Conservation (phyloP, 37 sponge, comb jelly and placozoan species). For the Amphimedon queenslandica region DNA sequence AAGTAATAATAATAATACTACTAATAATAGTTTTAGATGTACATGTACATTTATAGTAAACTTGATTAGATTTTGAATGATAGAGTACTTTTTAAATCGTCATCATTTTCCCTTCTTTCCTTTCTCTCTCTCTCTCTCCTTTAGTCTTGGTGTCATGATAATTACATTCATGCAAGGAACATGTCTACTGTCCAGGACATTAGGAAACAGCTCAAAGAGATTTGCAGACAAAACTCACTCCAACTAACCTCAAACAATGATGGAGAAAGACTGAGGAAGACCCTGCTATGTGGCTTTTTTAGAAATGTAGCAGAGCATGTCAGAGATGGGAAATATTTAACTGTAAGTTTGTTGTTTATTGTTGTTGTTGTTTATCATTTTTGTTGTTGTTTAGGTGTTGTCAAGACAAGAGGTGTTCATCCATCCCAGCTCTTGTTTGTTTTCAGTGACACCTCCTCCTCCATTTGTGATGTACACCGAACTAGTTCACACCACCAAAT, state of each 20-base stretch:
- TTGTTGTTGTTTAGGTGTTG: slow-evolving; percentile 27
- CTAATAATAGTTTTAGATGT: no score
- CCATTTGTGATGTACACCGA: slow-evolving; percentile 68
- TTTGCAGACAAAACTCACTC: slow-evolving; percentile 47
- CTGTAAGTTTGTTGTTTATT: slow-evolving; percentile 32
- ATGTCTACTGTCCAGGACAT: slow-evolving; percentile 69
- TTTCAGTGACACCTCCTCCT: slow-evolving; percentile 65
- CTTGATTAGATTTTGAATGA: no score
- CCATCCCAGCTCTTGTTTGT: slow-evolving; percentile 85
- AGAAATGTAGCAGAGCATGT: slow-evolving; percentile 66
- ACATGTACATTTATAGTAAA: no score
- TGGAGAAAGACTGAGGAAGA: slow-evolving; percentile 29
- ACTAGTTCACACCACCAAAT: slow-evolving; percentile 77
- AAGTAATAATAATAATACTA: slow-evolving; percentile 23
- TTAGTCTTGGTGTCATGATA: slow-evolving; percentile 82
- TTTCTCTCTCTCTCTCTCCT: neutral
- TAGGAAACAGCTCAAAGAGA: slow-evolving; percentile 64
- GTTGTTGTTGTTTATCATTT: neutral
- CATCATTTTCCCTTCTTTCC: no score
- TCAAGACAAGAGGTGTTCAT: slow-evolving; percentile 73
- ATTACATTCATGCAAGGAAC: slow-evolving; percentile 78
- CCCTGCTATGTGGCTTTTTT: slow-evolving; percentile 69
- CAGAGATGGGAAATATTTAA: slow-evolving; percentile 63
- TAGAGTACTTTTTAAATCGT: no score
- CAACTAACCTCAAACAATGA: slow-evolving; percentile 29